A percentile compares a stretch with the other conserved stretches of the same genome.
Conservation (phyloP, 1,140 invertebrate genomes). For the Sitobion miscanthi region DNA sequence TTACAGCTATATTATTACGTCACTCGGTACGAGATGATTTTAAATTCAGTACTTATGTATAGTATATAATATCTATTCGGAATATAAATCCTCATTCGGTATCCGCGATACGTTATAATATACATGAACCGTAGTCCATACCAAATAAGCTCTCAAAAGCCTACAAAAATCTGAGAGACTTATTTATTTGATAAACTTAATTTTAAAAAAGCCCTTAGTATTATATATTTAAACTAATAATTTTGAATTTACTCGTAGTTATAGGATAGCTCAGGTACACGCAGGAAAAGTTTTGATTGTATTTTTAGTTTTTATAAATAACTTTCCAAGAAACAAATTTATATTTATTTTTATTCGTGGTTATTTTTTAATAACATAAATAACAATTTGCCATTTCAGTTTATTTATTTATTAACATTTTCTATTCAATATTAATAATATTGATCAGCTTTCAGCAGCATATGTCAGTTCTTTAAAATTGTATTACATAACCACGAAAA, state of each 20-base stretch:
- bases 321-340: neutral
- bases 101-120: neutral
- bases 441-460: neutral
- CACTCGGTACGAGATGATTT: neutral
- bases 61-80: neutral
- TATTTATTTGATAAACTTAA: neutral
- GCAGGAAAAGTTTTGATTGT: neutral
- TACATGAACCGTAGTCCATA: neutral
- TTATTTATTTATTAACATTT: neutral
- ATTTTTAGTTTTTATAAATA: slow-evolving; percentile 3
- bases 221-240: neutral
- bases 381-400: neutral
- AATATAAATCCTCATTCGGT: neutral
- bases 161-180: neutral
- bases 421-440: neutral
- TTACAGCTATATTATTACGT: neutral
- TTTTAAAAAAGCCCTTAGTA: neutral
- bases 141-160: neutral
- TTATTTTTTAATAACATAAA: neutral
- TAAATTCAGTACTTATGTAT: neutral
- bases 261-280: neutral
- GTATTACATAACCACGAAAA: neutral
- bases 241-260: neutral
- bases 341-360: neutral
- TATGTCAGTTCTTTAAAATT: neutral